Evolutionary conservation across 2,888 invertebrate genomes (phyloP), one percentile per base, ranked within the genome.

Genomic region (Lycia hirtaria): DNA sequence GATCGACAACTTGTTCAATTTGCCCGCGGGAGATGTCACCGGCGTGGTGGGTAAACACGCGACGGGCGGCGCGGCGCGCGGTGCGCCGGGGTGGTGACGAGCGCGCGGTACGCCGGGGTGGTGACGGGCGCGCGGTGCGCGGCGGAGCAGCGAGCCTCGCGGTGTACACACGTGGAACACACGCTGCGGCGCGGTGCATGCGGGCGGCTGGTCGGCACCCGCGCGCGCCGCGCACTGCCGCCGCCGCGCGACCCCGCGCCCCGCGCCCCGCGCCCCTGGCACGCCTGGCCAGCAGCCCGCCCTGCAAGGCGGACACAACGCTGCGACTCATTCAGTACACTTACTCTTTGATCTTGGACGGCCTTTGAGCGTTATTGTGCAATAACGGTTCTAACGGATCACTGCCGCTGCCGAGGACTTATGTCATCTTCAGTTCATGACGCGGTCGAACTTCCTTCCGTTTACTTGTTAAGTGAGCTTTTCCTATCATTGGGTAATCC

Each of bases 221-320:
- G 81, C 85, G 85, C 86, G 85, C 88, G 85, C 84, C 86, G 83
- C 83, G 82, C 87, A 86, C 88, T 86, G 88, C 82, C 78, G 76
- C 71, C 58, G 35, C 50, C 64, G 59, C 43, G 45, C 56, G 64
- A n/a, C n/a, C 60, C 57, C 47, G 52, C 62, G 52, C 60, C 54
- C 50, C 52, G 56, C 63, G 58, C 60, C 56, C 54, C 64, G 57
- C 56, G 7, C 22, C 9, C 26, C 51, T 14, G 63, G 60, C 60
- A 64, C 64, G 47, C 66, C 61, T 53, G n/a, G 7, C 20, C 47
- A 12, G 17, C 41, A 7, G 20, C 20, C 20, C 14, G 45, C 30
- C 22, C 6, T 14, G 12, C 44, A 12, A 32, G 5, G 22, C 37
- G 19, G n/a, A 20, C 40, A 14, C 3, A 7, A 9, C 14, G 14